phyloP scores from a whole-genome alignment of 2,888 invertebrate species.

The Calameuta filiformis region DNA sequence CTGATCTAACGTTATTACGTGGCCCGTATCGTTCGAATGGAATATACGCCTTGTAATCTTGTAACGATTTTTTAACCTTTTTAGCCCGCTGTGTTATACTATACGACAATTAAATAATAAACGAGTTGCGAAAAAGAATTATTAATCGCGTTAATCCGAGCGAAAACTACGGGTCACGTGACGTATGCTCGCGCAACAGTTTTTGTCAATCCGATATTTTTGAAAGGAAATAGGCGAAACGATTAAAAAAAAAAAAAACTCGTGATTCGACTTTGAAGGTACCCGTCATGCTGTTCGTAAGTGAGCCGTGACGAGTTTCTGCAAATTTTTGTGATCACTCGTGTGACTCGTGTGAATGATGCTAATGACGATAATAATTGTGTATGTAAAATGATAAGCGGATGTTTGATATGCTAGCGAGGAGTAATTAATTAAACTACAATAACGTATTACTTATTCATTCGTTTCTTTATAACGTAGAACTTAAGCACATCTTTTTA shows the following conservation, averaged over 20 bases:
- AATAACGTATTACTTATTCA: constrained; percentile 46
- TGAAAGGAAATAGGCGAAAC: constrained; percentile 8
- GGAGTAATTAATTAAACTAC: constrained; percentile 11
- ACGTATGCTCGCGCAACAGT: constrained; percentile 15
- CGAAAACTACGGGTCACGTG: constrained; percentile 10
- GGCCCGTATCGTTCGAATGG: not conserved
- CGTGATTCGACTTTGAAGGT: not conserved
- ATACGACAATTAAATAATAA: constrained; percentile 10
- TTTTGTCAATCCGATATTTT: constrained; percentile 20
- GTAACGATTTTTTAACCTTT: constrained; percentile 19
- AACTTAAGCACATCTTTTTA: constrained; percentile 32
- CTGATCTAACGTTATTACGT: constrained; percentile 4
- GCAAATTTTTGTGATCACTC: constrained; percentile 1
- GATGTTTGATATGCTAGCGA: constrained; percentile 28
- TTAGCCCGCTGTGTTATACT: constrained; percentile 13
- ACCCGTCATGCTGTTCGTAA: not conserved
- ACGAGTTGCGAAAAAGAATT: not conserved
- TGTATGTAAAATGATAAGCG: constrained; percentile 26
- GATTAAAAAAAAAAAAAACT: not conserved
- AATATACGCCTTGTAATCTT: constrained; percentile 6
- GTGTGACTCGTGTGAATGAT: constrained; percentile 24
- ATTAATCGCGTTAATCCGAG: constrained; percentile 13
- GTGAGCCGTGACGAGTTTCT: not conserved
- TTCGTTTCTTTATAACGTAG: constrained; percentile 48
- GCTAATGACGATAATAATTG: constrained; percentile 22